Evolutionary conservation across 2,113 vertebrate species (phyloP).

Genomic region (Apteryx mantelli): DNA sequence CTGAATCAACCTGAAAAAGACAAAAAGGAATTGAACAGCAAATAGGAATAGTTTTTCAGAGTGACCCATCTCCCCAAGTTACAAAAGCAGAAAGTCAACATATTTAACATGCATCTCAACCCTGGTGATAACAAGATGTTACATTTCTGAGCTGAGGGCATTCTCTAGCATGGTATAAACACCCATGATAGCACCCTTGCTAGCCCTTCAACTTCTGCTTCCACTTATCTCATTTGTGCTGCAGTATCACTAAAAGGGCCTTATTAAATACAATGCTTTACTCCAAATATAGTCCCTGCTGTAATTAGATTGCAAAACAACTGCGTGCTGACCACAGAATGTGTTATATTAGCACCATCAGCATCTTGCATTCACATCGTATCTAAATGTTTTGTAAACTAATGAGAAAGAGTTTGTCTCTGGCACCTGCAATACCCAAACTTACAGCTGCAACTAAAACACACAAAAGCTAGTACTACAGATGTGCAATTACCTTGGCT

Average conservation of each 20-base stretch:
- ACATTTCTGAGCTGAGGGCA: not conserved
- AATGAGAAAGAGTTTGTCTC: not conserved
- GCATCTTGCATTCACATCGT: not conserved
- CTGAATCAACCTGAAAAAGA: constrained; percentile 87
- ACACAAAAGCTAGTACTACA: not conserved
- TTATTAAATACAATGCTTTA: not conserved
- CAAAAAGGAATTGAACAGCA: constrained; percentile 32
- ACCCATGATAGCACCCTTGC: not conserved
- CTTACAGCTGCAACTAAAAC: not conserved
- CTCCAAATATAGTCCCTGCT: not conserved
- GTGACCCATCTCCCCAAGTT: not conserved
- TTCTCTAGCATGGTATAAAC: not conserved
- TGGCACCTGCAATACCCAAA: not conserved
- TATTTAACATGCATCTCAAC: not conserved
- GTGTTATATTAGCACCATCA: not conserved
- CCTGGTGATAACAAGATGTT: not conserved
- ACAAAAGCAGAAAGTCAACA: not conserved
- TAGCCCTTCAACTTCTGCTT: not conserved
- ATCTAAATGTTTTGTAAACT: not conserved
- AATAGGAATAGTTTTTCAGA: not conserved
- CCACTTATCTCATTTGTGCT: not conserved
- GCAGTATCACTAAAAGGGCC: not conserved
- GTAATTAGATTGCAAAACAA: not conserved
- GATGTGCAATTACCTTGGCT: constrained; percentile 82
- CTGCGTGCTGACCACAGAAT: not conserved